Conservation (phyloP, 2,888 invertebrate genomes). For the Petrolisthes manimaculis region DNA sequence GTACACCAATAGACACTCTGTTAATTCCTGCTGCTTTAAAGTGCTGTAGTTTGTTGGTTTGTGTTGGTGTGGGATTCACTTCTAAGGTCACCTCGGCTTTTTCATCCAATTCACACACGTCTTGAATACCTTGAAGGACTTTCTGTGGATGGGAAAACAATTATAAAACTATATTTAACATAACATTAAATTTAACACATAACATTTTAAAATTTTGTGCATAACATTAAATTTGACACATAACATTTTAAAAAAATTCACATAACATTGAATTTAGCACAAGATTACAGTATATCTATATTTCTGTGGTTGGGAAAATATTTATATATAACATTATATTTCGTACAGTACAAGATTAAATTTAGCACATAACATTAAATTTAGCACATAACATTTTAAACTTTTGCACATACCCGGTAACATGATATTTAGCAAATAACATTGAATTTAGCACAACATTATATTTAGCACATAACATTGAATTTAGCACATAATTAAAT, state of each 20-base stretch:
- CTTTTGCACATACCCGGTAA: no score
- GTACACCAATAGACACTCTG: constrained; percentile 60
- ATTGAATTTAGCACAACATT: no score
- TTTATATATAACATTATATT: no score
- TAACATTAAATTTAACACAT: neutral
- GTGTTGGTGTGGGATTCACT: constrained; percentile 57
- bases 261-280: no score
- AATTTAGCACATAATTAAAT: no score
- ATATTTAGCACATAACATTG: no score
- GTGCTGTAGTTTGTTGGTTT: constrained; percentile 31
- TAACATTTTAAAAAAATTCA: neutral
- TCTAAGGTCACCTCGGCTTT: constrained; percentile 60
- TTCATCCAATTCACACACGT: constrained; percentile 3
- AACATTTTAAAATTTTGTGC: neutral
- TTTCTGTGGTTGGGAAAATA: no score
- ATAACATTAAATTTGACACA: neutral
- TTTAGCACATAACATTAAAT: neutral
- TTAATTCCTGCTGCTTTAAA: constrained; percentile 53
- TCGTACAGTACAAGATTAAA: no score
- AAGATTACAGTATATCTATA: no score
- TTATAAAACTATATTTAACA: neutral
- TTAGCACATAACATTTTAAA: neutral
- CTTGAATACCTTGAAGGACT: constrained; percentile 14
- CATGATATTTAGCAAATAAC: no score
- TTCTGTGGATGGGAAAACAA: constrained; percentile 27